Conservation (phyloP, 1,140 invertebrate genomes). For the Drosophila erecta region DNA sequence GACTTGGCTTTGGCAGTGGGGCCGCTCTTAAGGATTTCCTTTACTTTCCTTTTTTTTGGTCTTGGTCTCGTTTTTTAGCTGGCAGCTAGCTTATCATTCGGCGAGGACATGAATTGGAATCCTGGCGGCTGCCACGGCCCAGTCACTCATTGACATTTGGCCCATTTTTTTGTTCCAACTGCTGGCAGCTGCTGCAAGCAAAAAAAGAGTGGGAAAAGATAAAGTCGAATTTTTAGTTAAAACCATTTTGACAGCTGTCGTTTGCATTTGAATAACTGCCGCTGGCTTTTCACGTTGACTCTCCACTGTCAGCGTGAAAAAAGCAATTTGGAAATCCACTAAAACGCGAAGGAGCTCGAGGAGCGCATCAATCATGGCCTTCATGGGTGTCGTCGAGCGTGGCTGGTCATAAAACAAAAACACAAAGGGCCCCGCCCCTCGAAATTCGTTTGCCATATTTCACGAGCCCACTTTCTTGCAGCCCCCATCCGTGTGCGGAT, state of each 20-base stretch:
- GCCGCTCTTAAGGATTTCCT: slow-evolving; percentile 11
- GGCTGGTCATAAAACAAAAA: slow-evolving; percentile 70
- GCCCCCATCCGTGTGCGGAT: neutral
- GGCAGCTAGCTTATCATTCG: slow-evolving; percentile 55
- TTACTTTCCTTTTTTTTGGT: neutral
- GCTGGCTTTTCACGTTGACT: slow-evolving; percentile 44
- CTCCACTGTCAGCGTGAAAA: slow-evolving; percentile 74
- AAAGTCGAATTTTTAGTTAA: slow-evolving; percentile 65
- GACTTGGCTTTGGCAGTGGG: slow-evolving; percentile 50
- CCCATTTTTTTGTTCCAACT: slow-evolving; percentile 34
- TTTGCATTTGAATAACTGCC: slow-evolving; percentile 82
- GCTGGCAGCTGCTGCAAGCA: slow-evolving; percentile 38
- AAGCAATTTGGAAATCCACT: slow-evolving; percentile 80
- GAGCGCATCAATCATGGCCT: slow-evolving; percentile 72
- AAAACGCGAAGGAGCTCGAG: slow-evolving; percentile 54
- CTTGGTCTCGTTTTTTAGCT: slow-evolving; percentile 11
- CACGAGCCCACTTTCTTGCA: slow-evolving; percentile 20
- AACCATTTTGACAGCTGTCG: slow-evolving; percentile 80
- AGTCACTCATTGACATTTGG: slow-evolving; percentile 59
- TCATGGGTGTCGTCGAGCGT: slow-evolving; percentile 42
- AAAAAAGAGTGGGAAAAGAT: slow-evolving; percentile 32
- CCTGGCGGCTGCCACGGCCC: slow-evolving; percentile 10
- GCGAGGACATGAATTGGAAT: slow-evolving; percentile 27
- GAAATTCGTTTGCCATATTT: slow-evolving; percentile 78
- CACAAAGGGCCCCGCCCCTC: slow-evolving; percentile 24